Base-by-base conservation (phyloP, 2,888 invertebrate genomes). In the Parnassius glacialis region DNA sequence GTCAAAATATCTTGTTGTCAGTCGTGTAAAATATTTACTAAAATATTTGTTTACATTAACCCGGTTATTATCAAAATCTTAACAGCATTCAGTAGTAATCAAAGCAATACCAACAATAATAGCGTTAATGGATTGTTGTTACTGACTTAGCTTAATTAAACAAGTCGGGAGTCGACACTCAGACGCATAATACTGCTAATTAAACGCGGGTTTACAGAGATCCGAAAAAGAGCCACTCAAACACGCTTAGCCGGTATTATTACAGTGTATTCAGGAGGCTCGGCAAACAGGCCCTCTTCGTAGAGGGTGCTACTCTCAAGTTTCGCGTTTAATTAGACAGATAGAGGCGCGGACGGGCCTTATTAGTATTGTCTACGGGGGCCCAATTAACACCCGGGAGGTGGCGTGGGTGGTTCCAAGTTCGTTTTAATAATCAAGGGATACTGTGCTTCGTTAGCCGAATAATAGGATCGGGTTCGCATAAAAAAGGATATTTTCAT, bases 291-390 rank as follows among this genome's bases (percentile, higher is more conserved):
- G 84, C 85, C 81, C 88, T 87, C 86, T 79, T 83, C 84, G 83
- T 79, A 74, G 83, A 90, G 90, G 89, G 90, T 87, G 85, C 90
- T 88, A 83, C 89, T 89, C 90, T 90, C 90, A 85, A 90, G 91
- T 90, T 91, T 90, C 90, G 88, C 90, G 87, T 91, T 90, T 91
- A 90, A 90, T 90, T 90, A 91, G 91, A 90, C 90, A 87, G 90
- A 90, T 90, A 90, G 90, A 90, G 83, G 87, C 90, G 87, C 90
- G 90, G 88, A 87, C 90, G 86, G 83, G 88, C 87, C 90, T 91
- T 91, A 91, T 91, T 91, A 91, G 90, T 90, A 91, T 91, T 91
- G 90, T 91, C 90, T 91, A 89, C 90, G 89, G 90, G 88, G 87
- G 90, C 90, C 90, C 90, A 91, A 91, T 90, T 90, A 91, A 90